phyloP scores from a whole-genome alignment of 2,888 invertebrate genomes.

The Cyrtodaria siliqua region DNA sequence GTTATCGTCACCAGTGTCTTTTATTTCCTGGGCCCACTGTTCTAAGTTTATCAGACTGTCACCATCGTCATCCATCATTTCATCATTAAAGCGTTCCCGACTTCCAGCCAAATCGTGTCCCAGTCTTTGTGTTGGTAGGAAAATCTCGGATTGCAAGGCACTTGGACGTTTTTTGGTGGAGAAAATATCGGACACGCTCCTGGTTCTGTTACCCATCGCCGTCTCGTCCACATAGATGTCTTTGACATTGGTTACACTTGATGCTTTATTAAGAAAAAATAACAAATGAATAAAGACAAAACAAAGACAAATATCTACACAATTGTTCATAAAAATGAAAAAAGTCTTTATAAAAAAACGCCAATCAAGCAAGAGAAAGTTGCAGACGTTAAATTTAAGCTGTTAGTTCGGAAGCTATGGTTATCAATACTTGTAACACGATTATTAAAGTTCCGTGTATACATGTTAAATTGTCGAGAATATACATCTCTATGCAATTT shows the following conservation, averaged over 20 bases:
- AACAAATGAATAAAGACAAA: too few relatives aligned
- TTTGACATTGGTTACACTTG: constrained; percentile 49
- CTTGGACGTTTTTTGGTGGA: constrained; percentile 32
- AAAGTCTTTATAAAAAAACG: too few relatives aligned
- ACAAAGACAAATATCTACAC: constrained; percentile 33
- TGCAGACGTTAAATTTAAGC: too few relatives aligned
- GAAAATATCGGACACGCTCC: constrained; percentile 45
- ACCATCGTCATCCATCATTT: constrained; percentile 30
- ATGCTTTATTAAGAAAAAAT: constrained; percentile 18
- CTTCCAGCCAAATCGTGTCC: neutral
- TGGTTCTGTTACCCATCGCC: constrained; percentile 27
- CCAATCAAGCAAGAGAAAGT: too few relatives aligned
- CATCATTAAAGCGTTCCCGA: neutral
- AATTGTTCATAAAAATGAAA: too few relatives aligned
- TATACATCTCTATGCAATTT: too few relatives aligned
- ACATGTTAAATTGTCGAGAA: too few relatives aligned
- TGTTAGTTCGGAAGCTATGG: too few relatives aligned
- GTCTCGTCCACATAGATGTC: constrained; percentile 47
- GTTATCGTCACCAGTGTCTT: constrained; percentile 32
- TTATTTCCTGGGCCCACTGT: constrained; percentile 33
- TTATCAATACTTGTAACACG: too few relatives aligned
- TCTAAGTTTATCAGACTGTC: constrained; percentile 59
- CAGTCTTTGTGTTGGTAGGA: too few relatives aligned
- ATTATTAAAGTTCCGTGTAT: too few relatives aligned
- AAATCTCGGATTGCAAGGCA: constrained; percentile 66